Evolutionary conservation across 2,797 vertebrate genomes (phyloP).

Genomic region (Harpagifer antarcticus): DNA sequence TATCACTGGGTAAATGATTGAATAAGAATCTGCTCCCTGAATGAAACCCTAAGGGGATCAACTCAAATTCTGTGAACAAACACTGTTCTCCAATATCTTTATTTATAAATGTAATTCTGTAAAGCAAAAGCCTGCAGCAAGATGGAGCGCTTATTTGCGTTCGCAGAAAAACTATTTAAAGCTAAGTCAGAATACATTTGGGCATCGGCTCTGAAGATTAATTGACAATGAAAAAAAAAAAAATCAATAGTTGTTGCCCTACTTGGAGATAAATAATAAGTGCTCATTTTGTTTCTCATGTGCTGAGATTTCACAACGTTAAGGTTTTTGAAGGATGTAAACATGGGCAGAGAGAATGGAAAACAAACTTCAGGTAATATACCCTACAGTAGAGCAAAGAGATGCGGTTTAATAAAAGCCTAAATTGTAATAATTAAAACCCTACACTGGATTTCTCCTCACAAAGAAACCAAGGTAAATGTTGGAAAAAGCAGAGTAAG

Average conservation of each 20-base stretch:
- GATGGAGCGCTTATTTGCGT: not conserved
- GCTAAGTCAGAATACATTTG: not conserved
- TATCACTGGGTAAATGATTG: not conserved
- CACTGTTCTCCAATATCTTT: not conserved
- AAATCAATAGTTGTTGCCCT: not conserved
- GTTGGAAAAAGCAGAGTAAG: not conserved
- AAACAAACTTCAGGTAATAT: not conserved
- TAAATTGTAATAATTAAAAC: not conserved
- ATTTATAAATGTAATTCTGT: constrained; percentile 5
- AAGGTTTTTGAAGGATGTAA: not conserved
- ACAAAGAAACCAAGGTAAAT: not conserved
- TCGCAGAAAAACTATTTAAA: not conserved
- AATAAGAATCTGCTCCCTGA: not conserved
- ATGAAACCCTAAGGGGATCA: constrained; percentile 6
- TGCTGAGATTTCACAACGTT: not conserved
- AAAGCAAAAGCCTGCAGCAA: constrained; percentile 2
- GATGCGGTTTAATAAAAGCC: not conserved
- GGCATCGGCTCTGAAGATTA: constrained; percentile 33
- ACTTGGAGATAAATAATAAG: constrained; percentile 4
- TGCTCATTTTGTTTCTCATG: not conserved
- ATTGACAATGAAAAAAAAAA: not conserved
- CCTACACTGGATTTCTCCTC: not conserved
- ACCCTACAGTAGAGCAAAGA: not conserved
- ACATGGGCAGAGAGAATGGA: not conserved
- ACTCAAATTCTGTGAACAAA: not conserved